A percentile compares a stretch with the other conserved stretches of the same genome.
These are phyloP conservation scores for Phalacrocorax brasilianus DNA, from an alignment of 2,113 vertebrate genomes.

Conservation along the genomic window DNA sequence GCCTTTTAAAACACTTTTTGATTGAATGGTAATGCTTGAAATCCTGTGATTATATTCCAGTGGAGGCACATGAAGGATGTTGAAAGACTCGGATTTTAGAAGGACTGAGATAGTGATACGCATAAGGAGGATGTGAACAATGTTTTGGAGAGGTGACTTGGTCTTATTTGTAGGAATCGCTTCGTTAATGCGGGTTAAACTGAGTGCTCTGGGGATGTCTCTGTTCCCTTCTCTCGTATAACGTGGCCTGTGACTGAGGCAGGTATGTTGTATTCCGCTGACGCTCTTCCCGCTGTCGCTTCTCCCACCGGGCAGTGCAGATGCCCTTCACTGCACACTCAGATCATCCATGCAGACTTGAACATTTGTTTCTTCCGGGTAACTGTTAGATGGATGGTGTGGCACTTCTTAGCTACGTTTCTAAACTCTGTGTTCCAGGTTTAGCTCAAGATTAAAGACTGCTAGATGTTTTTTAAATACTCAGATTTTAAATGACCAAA, in stretches of 20 bases:
- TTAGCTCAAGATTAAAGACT: neutral
- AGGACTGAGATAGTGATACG: neutral
- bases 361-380: neutral
- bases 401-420: neutral
- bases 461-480: neutral
- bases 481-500: neutral
- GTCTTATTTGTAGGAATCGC: neutral
- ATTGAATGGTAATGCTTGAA: neutral
- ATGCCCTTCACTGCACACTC: neutral
- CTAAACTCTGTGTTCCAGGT: neutral
- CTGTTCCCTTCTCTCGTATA: neutral
- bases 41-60: neutral
- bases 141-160: neutral
- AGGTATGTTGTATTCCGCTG: neutral
- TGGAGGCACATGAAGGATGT: neutral
- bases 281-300: neutral
- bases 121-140: neutral
- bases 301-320: neutral
- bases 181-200: neutral
- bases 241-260: neutral
- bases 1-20: neutral
- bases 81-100: neutral
- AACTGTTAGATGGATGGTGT: neutral
- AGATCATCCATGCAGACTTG: accelerated
- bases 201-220: neutral